Evolutionary conservation across 2,888 invertebrate genomes (phyloP).

Genomic region (Plagiodera versicolora): DNA sequence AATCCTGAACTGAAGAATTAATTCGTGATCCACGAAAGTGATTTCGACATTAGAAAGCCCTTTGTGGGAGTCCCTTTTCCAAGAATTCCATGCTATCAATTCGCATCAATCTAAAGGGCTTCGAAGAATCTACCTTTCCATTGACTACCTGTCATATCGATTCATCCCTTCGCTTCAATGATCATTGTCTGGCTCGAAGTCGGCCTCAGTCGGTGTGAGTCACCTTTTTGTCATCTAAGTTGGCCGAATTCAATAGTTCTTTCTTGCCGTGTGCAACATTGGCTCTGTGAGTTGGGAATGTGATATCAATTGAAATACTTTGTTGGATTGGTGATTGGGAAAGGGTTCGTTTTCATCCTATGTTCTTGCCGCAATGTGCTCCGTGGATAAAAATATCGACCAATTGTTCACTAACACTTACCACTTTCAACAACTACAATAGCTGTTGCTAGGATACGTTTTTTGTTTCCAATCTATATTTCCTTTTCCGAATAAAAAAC

Average conservation of each 20-base stretch:
- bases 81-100: slow-evolving; percentile 19
- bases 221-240: slow-evolving; percentile 20
- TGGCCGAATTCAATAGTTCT: slow-evolving; percentile 11
- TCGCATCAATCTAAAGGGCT: slow-evolving; percentile 25
- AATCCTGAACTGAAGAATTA: not conserved
- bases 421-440: too few relatives aligned
- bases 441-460: too few relatives aligned
- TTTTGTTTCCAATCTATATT: too few relatives aligned
- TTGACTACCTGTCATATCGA: slow-evolving; percentile 29
- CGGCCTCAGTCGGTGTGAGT: slow-evolving; percentile 1
- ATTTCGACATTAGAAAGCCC: not conserved
- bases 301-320: slow-evolving; percentile 38
- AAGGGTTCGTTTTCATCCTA: too few relatives aligned
- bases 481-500: too few relatives aligned
- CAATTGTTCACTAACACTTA: too few relatives aligned
- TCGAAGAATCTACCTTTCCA: slow-evolving; percentile 19
- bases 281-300: slow-evolving; percentile 24
- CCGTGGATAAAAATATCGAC: too few relatives aligned
- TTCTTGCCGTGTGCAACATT: not conserved
- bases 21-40: not conserved
- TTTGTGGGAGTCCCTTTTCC: not conserved
- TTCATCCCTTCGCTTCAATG: slow-evolving; percentile 22
- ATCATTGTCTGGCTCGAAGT: slow-evolving; percentile 20
- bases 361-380: too few relatives aligned
- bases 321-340: slow-evolving; percentile 29